phyloP scores from a whole-genome alignment of 35 echinoderm and acorn worm genomes.

The Apostichopus parvimensis region DNA sequence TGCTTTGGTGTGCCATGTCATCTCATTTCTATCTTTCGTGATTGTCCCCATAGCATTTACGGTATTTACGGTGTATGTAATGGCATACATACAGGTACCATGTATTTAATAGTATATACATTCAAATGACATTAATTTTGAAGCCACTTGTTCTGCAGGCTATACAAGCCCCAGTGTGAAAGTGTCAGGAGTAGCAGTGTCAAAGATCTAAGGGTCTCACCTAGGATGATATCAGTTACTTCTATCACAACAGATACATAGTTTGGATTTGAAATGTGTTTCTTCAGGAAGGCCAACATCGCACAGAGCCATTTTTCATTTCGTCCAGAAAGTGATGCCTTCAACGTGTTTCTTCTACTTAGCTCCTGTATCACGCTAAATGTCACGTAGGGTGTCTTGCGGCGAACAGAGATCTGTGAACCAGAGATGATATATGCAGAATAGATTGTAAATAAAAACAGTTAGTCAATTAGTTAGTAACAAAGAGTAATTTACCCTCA shows the following conservation, averaged over 20 bases:
- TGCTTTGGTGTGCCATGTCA: no score
- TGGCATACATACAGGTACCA: no score
- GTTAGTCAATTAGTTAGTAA: no score
- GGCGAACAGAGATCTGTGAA: constrained; percentile 59
- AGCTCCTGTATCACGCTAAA: constrained; percentile 89
- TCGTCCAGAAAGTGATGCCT: constrained; percentile 86
- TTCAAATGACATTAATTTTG: no score
- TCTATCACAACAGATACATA: constrained; percentile 74
- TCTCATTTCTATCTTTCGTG: no score
- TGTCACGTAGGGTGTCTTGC: constrained; percentile 66
- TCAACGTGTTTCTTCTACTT: constrained; percentile 74
- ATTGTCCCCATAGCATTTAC: no score
- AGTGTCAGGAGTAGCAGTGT: no score
- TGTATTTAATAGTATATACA: no score
- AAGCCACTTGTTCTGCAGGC: no score
- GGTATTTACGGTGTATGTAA: no score
- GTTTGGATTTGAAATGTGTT: constrained; percentile 81
- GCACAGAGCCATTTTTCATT: constrained; percentile 83
- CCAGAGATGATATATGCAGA: not conserved
- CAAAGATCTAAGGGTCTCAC: constrained; percentile 45
- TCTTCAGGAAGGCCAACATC: constrained; percentile 84
- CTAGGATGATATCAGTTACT: constrained; percentile 81
- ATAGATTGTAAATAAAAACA: not conserved
- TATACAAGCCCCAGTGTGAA: no score
- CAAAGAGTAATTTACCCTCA: no score